Evolutionary conservation across 2,113 vertebrate genomes (phyloP), one percentile per base, ranked within the genome.

Genomic region (Myodes glareolus): DNA sequence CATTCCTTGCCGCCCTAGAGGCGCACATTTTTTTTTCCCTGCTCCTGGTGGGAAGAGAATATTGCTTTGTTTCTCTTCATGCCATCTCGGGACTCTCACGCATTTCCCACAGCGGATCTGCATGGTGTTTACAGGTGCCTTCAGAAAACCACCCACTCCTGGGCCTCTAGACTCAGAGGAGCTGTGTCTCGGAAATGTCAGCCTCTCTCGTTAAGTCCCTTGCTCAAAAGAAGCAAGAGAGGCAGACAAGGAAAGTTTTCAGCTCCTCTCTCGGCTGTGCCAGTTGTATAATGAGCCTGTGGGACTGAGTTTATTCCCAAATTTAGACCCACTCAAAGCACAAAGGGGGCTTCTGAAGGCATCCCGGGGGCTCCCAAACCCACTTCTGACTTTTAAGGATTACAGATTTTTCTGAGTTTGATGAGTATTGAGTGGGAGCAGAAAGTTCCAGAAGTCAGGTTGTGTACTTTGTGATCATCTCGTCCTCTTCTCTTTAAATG

Each of bases 261-360:
- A 98, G 96, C 95, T 95, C 97, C 95, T 97, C 96, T 96, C 55
- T 55, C 42, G 76, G 17, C 73, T 27, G 19, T 98, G 98, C 98
- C 98, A 98, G 93, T 87, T 98, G 98, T 93, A 98, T 98, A 98
- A 98, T 98, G 96, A 97, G 91, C 94, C 94, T 97, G 98, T 96
- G 95, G 98, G 97, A 95, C 5, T 97, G 94, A 95, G 96, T 96
- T 97, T 98, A 97, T 95, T 98, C 97, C 98, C 97, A 98, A 97
- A 98, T 98, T 97, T 97, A 98, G 96, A 98, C 31, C 96, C 89
- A 95, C 92, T 91, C 94, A 90, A 86, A 96, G 95, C 92, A 97
- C 97, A 98, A 98, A 97, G 91, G 93, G 91, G 73, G 88, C 95
- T 98, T 97, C 97, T 97, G 95, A 95, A 96, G 92, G 75, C 97